A percentile compares a stretch with the other conserved stretches of the same genome.
These are phyloP conservation scores for Parnassius orleans DNA, from an alignment of 2,888 invertebrate genomes.

Conservation along the genomic window DNA sequence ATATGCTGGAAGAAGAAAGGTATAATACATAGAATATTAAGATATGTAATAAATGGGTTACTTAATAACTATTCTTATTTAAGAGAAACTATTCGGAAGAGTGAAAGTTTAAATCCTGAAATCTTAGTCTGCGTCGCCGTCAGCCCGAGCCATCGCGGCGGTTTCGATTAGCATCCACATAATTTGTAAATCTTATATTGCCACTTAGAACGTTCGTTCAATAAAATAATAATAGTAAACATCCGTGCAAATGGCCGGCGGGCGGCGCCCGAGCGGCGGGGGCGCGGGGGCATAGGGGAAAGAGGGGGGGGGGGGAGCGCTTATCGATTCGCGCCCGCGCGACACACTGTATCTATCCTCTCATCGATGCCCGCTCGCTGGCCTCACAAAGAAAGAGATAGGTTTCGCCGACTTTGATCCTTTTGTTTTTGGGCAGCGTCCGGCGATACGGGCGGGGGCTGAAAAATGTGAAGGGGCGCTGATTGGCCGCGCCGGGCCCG, in stretches of 20 bases:
- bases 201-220: conserved; percentile 75
- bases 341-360: conserved; percentile 79
- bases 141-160: conserved; percentile 10
- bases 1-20: too few species aligned
- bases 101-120: background rate
- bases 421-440: conserved; percentile 82
- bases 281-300: conserved; percentile 41
- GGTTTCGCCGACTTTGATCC: conserved; percentile 81
- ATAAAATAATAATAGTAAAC: conserved; percentile 81
- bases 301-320: conserved; percentile 41
- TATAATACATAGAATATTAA: too few species aligned
- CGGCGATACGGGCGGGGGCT: conserved; percentile 79
- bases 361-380: conserved; percentile 77
- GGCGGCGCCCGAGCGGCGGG: conserved; percentile 44
- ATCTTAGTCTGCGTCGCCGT: background rate
- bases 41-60: too few species aligned
- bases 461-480: conserved; percentile 79
- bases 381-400: conserved; percentile 81
- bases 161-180: conserved; percentile 35
- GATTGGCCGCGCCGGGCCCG: conserved; percentile 72
- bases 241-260: conserved; percentile 80
- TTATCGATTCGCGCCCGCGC: conserved; percentile 80
- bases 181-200: conserved; percentile 73
- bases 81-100: too few species aligned
- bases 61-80: too few species aligned